phyloP scores from a whole-genome alignment of 2,113 vertebrate genomes.

The Echinops telfairi region DNA sequence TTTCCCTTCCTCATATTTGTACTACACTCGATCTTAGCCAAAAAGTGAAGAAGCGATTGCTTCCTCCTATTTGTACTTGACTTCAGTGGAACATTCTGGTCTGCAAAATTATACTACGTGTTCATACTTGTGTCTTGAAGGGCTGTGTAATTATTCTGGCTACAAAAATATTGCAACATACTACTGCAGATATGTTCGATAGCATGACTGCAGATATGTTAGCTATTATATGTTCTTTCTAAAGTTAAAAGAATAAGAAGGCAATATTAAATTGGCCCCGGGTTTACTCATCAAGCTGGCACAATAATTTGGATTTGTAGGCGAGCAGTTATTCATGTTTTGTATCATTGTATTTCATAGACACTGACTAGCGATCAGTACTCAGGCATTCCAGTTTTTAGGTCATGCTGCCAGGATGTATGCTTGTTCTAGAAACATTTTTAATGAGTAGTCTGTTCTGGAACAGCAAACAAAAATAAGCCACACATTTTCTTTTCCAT shows the following conservation, averaged over 20 bases:
- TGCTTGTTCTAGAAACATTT: conserved; percentile 21
- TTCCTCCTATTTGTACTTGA: neutral
- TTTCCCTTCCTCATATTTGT: neutral
- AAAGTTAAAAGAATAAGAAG: conserved; percentile 55
- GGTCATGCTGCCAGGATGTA: neutral
- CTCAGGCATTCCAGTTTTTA: conserved; percentile 57
- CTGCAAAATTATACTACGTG: conserved; percentile 62
- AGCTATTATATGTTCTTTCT: neutral
- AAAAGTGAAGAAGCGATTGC: too few species aligned
- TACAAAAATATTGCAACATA: conserved; percentile 51
- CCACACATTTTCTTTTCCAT: conserved; percentile 21
- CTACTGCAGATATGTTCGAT: neutral
- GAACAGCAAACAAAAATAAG: conserved; percentile 18
- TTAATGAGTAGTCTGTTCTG: conserved; percentile 43
- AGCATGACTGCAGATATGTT: neutral
- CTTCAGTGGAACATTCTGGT: conserved; percentile 43
- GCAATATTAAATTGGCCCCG: conserved; percentile 7
- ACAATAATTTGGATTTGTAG: conserved; percentile 32
- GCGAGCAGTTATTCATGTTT: conserved; percentile 40
- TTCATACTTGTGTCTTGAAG: conserved; percentile 65
- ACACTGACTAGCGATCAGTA: neutral
- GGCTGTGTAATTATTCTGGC: conserved; percentile 56
- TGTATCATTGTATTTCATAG: conserved; percentile 42
- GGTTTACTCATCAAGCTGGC: conserved; percentile 30
- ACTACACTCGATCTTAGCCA: too few species aligned